phyloP scores from a whole-genome alignment of 2,113 vertebrate genomes.

The Ochotona princeps region DNA sequence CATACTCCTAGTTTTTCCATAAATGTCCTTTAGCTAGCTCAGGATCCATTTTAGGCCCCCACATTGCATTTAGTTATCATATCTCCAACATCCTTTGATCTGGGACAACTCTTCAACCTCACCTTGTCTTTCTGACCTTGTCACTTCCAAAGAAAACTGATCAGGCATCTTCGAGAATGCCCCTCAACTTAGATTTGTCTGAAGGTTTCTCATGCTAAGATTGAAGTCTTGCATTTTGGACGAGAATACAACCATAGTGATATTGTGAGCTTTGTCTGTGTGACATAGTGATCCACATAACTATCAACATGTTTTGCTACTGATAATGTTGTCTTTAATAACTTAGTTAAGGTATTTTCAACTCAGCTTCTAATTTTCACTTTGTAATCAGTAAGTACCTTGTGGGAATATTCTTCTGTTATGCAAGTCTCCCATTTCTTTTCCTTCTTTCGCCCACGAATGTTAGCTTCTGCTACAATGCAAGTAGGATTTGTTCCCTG shows the following conservation, averaged over 20 bases:
- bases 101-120: background rate
- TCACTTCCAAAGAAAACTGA: background rate
- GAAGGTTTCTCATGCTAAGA: background rate
- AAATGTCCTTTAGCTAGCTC: background rate
- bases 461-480: too few species aligned
- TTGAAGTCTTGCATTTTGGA: background rate
- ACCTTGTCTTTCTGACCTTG: background rate
- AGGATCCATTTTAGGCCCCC: background rate
- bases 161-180: background rate
- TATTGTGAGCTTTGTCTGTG: background rate
- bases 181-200: background rate
- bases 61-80: background rate
- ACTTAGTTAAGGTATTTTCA: background rate
- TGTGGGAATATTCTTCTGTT: background rate
- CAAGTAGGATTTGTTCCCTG: too few species aligned
- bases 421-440: background rate
- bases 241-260: background rate
- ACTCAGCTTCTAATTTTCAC: background rate
- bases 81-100: background rate
- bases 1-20: background rate
- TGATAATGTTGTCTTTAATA: background rate
- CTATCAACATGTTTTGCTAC: background rate
- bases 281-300: background rate
- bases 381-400: slow-evolving; percentile 21
- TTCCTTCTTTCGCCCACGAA: too few species aligned